Percentiles rank a stretch among this genome's conserved stretches.
Evolutionary conservation across 2,888 invertebrate species (phyloP).

Genomic region (Epinotia nisella): DNA sequence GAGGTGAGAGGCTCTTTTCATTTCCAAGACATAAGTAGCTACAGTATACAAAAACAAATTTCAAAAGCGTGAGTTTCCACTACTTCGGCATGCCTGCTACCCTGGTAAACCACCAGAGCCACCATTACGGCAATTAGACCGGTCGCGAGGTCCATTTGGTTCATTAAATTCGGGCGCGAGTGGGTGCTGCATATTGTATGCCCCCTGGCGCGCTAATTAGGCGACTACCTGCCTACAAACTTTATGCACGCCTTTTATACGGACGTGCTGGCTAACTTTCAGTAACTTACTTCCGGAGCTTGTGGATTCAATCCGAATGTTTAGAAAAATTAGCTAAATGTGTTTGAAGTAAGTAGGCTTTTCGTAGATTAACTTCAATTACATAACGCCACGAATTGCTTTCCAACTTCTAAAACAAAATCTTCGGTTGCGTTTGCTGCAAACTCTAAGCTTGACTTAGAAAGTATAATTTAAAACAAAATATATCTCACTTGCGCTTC

Average conservation of each 20-base stretch:
- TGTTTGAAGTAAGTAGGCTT: no score
- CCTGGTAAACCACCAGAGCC: neutral
- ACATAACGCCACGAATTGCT: no score
- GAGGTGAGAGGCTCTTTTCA: no score
- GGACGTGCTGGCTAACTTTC: constrained; percentile 8
- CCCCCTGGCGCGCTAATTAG: neutral
- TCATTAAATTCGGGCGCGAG: constrained; percentile 15
- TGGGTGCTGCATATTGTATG: constrained; percentile 33
- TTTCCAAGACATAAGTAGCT: neutral
- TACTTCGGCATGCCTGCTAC: neutral
- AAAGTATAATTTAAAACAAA: no score
- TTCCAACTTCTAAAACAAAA: no score
- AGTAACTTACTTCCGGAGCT: neutral
- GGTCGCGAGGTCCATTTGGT: constrained; percentile 2
- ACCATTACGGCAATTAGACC: constrained; percentile 4
- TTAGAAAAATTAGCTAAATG: neutral
- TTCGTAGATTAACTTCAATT: no score
- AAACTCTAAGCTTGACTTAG: no score
- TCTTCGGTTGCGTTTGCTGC: no score
- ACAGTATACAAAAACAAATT: neutral
- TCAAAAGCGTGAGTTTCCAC: neutral
- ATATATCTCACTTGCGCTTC: no score
- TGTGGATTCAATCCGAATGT: neutral
- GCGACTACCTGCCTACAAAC: constrained; percentile 9
- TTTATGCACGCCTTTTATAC: neutral